These are phyloP conservation scores for Amia ocellicauda DNA, from an alignment of 2,113 vertebrate species.

Conservation along the genomic window DNA sequence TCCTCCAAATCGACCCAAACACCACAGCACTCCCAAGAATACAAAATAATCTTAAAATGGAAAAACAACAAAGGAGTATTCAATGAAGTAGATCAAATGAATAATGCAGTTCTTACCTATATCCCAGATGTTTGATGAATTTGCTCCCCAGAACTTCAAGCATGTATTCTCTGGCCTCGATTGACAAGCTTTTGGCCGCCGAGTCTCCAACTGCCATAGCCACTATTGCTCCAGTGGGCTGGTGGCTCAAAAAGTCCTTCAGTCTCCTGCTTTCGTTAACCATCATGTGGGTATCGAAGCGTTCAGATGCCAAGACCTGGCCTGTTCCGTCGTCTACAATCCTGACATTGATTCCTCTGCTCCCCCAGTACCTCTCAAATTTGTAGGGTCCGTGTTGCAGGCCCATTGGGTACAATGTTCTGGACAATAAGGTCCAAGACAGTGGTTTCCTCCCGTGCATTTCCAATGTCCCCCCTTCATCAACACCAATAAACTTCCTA, in stretches of 20 bases:
- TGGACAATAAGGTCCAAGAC: conserved; percentile 36
- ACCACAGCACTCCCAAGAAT: no score
- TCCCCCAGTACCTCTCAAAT: conserved; percentile 43
- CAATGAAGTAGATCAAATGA: neutral
- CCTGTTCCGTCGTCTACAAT: conserved; percentile 40
- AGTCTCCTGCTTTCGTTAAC: conserved; percentile 32
- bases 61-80: neutral
- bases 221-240: conserved; percentile 29
- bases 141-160: conserved; percentile 29
- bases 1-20: neutral
- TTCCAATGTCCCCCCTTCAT: conserved; percentile 34
- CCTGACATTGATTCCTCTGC: conserved; percentile 43
- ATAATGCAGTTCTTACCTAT: conserved; percentile 44
- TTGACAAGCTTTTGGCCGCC: conserved; percentile 36
- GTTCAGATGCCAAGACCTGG: conserved; percentile 22
- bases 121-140: conserved; percentile 30
- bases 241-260: conserved; percentile 19
- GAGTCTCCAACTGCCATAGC: conserved; percentile 37
- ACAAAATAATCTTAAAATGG: neutral
- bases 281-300: conserved; percentile 42
- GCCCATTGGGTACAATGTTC: conserved; percentile 36
- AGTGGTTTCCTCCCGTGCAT: conserved; percentile 29
- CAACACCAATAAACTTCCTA: conserved; percentile 45
- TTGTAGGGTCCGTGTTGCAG: conserved; percentile 30
- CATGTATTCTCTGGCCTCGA: conserved; percentile 29